A percentile compares a stretch with the other conserved stretches of the same genome.
Conservation (phyloP, 2,888 invertebrate genomes). For the Cancer borealis region DNA sequence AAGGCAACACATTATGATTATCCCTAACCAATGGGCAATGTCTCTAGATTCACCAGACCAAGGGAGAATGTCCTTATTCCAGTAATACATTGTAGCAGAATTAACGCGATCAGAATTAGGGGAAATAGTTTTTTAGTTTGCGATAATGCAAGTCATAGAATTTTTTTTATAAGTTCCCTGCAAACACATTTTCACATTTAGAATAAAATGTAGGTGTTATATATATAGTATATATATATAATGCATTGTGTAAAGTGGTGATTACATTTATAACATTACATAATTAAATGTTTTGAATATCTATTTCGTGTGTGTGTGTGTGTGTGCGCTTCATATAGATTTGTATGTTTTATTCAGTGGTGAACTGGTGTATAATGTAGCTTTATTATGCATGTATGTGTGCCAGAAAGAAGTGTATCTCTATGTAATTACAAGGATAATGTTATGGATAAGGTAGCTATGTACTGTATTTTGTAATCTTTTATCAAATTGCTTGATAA, state of each 20-base stretch:
- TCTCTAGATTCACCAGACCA: no score
- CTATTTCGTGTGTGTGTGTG: not conserved
- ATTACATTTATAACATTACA: not conserved
- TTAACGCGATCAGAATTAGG: not conserved
- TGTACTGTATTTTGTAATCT: not conserved
- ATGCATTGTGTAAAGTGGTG: not conserved
- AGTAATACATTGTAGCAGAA: no score
- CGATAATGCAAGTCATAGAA: not conserved
- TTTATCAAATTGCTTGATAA: not conserved
- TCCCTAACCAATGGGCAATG: no score
- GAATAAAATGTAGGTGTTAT: not conserved
- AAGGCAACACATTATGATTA: no score
- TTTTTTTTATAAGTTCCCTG: conserved; percentile 8
- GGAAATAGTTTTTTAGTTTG: not conserved
- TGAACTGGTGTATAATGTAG: not conserved
- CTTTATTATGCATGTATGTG: not conserved
- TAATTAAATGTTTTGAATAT: not conserved
- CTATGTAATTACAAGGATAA: not conserved
- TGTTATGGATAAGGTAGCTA: not conserved
- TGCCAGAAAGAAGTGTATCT: conserved; percentile 5
- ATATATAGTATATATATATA: not conserved
- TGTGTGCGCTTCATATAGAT: not conserved
- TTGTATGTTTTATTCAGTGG: not conserved
- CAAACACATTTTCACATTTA: not conserved
- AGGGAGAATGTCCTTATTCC: no score